These are phyloP conservation scores for Sinosuthora webbiana DNA, from an alignment of 2,113 vertebrate genomes.

Conservation along the genomic window DNA sequence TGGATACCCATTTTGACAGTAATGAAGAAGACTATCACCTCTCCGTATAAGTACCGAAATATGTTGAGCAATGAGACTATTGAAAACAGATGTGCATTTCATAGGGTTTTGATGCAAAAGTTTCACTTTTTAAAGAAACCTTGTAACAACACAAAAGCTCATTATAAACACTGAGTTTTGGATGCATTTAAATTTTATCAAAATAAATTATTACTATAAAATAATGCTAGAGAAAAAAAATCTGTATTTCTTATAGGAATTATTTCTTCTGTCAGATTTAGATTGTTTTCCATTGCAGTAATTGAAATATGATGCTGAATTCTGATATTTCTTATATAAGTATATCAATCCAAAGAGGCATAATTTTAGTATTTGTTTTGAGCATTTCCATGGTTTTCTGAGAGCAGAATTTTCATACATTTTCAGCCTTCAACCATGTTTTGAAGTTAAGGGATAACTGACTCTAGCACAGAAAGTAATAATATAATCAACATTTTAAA, in stretches of 20 bases:
- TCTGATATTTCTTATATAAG: not conserved
- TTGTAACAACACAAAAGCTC: fast-evolving
- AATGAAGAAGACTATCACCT: not conserved
- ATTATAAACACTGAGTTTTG: not conserved
- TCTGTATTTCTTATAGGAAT: fast-evolving
- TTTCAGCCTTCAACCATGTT: not conserved
- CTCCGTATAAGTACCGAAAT: not conserved
- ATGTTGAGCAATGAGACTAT: not conserved
- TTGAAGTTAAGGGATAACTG: not conserved
- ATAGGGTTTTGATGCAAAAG: not conserved
- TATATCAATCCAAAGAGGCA: not conserved
- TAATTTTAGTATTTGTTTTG: not conserved
- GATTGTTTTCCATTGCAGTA: not conserved
- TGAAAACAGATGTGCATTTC: not conserved
- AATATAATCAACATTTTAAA: not conserved
- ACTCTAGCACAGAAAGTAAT: not conserved
- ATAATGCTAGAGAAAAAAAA: not conserved
- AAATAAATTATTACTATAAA: not conserved
- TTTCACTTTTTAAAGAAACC: not conserved
- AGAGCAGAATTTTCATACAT: not conserved
- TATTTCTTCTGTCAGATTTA: not conserved
- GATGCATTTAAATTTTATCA: not conserved
- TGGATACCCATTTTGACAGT: not conserved
- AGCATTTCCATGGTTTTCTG: not conserved
- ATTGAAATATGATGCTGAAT: not conserved